A percentile compares a stretch with the other conserved stretches of the same genome.
These are phyloP conservation scores for Clitarchus hookeri DNA, from an alignment of 2,888 invertebrate genomes.

Conservation along the genomic window DNA sequence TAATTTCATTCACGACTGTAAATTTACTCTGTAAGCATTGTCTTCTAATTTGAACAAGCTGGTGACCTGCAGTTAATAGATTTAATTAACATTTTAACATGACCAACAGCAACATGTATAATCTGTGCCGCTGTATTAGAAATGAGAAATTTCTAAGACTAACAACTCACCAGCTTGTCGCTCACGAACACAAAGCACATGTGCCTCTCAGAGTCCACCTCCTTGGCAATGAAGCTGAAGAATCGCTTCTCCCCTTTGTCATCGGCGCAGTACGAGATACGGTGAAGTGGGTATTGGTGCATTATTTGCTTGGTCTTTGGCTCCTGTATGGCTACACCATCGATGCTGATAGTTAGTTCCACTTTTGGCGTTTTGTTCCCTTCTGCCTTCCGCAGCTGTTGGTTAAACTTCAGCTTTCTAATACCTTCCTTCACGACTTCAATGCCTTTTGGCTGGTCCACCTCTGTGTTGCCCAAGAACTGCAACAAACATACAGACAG, in stretches of 20 bases:
- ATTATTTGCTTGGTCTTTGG: slow-evolving; percentile 63
- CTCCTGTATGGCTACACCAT: slow-evolving; percentile 91
- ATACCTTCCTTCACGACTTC: slow-evolving; percentile 98
- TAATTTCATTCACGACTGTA: too few species aligned
- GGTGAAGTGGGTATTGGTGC: slow-evolving; percentile 94
- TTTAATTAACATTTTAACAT: too few species aligned
- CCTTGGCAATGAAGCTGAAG: slow-evolving; percentile 93
- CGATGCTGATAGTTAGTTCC: slow-evolving; percentile 95
- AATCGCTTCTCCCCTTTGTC: slow-evolving; percentile 98
- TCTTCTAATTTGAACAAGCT: too few species aligned
- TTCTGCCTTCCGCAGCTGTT: slow-evolving; percentile 88
- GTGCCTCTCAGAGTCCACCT: slow-evolving; percentile 77
- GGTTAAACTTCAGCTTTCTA: slow-evolving; percentile 91
- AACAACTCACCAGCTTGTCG: slow-evolving; percentile 79
- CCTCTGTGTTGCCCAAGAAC: slow-evolving; percentile 94
- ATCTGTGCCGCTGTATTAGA: too few species aligned
- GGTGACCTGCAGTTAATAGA: too few species aligned
- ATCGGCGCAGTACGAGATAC: slow-evolving; percentile 98
- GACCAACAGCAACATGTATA: too few species aligned
- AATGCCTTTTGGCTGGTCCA: slow-evolving; percentile 96
- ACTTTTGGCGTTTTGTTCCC: slow-evolving; percentile 90
- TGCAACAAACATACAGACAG: slow-evolving; percentile 53
- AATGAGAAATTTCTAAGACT: too few species aligned
- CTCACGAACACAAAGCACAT: slow-evolving; percentile 97
- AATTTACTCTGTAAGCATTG: too few species aligned